Evolutionary conservation across 1,140 invertebrate genomes (phyloP).

Genomic region (Frieseomelitta varia): DNA sequence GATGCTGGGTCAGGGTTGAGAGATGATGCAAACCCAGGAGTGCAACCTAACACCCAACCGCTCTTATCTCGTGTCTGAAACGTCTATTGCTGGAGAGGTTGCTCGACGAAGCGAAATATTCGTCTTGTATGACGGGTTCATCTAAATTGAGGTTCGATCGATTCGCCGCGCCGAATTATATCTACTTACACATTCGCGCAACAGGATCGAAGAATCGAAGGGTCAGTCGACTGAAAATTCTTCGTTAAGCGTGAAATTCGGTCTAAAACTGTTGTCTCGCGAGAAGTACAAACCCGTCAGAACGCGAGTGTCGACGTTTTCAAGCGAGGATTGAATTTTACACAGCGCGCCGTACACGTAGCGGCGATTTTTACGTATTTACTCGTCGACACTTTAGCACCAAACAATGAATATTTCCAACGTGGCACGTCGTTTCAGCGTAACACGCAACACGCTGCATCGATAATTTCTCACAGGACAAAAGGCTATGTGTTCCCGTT

Average conservation of each 20-base stretch:
- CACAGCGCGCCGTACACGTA: slow-evolving; percentile 4
- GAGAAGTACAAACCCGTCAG: neutral
- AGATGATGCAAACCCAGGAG: slow-evolving; percentile 39
- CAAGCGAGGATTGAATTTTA: slow-evolving; percentile 18
- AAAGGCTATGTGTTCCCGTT: neutral
- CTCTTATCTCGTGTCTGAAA: slow-evolving; percentile 51
- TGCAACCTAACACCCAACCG: slow-evolving; percentile 34
- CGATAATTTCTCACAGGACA: neutral
- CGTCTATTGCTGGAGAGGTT: slow-evolving; percentile 44
- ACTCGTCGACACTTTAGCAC: slow-evolving; percentile 43
- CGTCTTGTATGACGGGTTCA: slow-evolving; percentile 73
- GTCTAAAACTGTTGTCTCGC: neutral
- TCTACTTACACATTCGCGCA: slow-evolving; percentile 30
- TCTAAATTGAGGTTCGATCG: slow-evolving; percentile 76
- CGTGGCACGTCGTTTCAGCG: neutral
- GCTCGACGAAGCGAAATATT: slow-evolving; percentile 65
- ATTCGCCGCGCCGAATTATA: slow-evolving; percentile 48
- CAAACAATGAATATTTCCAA: slow-evolving; percentile 36
- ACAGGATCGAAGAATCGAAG: neutral
- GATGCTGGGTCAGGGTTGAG: slow-evolving; percentile 5
- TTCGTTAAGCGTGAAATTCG: neutral
- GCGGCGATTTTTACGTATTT: slow-evolving; percentile 48
- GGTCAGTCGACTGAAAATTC: neutral
- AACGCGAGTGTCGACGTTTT: slow-evolving; percentile 8
- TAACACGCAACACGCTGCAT: slow-evolving; percentile 1